Evolutionary conservation across 2,113 vertebrate genomes (phyloP).

Genomic region (Xiphias gladius): DNA sequence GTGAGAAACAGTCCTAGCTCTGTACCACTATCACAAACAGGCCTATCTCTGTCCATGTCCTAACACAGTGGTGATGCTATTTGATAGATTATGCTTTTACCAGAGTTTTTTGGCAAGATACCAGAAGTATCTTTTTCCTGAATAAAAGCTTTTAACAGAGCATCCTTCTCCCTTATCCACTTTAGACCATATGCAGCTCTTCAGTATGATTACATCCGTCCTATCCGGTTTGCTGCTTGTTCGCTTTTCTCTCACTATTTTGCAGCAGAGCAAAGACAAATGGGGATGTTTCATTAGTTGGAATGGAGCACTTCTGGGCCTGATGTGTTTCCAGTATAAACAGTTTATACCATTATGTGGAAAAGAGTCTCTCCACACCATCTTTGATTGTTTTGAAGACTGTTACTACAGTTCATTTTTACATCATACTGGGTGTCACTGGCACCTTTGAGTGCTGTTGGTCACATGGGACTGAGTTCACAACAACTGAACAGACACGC

Average conservation of each 20-base stretch:
- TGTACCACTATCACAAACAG: slow-evolving; percentile 17
- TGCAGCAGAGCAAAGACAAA: slow-evolving; percentile 7
- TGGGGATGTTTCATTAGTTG: not conserved
- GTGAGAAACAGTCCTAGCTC: slow-evolving; percentile 23
- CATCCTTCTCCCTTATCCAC: slow-evolving; percentile 9
- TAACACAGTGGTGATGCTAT: slow-evolving; percentile 4
- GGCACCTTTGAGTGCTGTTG: not conserved
- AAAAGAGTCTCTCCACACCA: slow-evolving; percentile 4
- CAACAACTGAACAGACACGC: rapidly evolving
- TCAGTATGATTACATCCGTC: slow-evolving; percentile 21
- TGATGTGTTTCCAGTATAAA: slow-evolving; percentile 1
- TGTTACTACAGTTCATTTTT: not conserved
- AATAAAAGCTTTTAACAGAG: slow-evolving; percentile 51
- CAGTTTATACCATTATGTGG: slow-evolving; percentile 1
- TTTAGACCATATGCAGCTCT: slow-evolving; percentile 23
- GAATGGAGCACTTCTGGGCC: slow-evolving; percentile 4
- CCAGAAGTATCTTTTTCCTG: slow-evolving; percentile 37
- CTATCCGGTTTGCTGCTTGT: not conserved
- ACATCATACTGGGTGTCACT: not conserved
- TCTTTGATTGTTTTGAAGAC: not conserved
- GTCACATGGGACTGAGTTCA: not conserved
- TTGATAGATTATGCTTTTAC: slow-evolving; percentile 60
- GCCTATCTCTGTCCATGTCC: not conserved
- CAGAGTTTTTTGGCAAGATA: slow-evolving; percentile 46
- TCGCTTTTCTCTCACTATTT: not conserved